phyloP scores from a whole-genome alignment of 2,113 vertebrate species.

The Ahaetulla prasina region DNA sequence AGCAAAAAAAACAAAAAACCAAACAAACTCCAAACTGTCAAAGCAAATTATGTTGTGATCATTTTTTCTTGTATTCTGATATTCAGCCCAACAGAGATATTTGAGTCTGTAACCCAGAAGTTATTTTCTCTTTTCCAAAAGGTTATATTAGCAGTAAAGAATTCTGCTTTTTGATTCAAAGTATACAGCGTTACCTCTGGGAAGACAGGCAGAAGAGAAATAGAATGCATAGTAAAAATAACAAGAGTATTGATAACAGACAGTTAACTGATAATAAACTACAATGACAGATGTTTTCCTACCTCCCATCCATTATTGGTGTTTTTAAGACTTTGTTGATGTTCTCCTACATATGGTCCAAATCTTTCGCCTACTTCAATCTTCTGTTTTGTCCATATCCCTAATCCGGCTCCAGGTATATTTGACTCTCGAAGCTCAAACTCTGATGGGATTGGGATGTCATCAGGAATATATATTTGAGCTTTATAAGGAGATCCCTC shows the following conservation, averaged over 20 bases:
- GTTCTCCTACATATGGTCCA: constrained; percentile 88
- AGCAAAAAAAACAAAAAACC: neutral
- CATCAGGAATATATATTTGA: constrained; percentile 79
- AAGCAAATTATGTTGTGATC: neutral
- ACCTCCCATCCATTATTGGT: constrained; percentile 90
- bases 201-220: neutral
- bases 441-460: constrained; percentile 82
- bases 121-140: constrained; percentile 19
- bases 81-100: neutral
- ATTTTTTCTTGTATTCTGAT: neutral
- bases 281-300: constrained; percentile 57
- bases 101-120: neutral
- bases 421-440: constrained; percentile 90
- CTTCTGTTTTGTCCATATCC: constrained; percentile 90
- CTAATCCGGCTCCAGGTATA: constrained; percentile 76
- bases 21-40: neutral
- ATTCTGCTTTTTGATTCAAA: constrained; percentile 9
- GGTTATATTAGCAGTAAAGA: constrained; percentile 16
- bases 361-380: constrained; percentile 86
- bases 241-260: neutral
- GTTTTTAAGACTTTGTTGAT: constrained; percentile 73
- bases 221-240: neutral
- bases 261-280: neutral
- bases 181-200: neutral
- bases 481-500: constrained; percentile 79